phyloP scores from a whole-genome alignment of 2,113 vertebrate species.

The Thymallus thymallus region DNA sequence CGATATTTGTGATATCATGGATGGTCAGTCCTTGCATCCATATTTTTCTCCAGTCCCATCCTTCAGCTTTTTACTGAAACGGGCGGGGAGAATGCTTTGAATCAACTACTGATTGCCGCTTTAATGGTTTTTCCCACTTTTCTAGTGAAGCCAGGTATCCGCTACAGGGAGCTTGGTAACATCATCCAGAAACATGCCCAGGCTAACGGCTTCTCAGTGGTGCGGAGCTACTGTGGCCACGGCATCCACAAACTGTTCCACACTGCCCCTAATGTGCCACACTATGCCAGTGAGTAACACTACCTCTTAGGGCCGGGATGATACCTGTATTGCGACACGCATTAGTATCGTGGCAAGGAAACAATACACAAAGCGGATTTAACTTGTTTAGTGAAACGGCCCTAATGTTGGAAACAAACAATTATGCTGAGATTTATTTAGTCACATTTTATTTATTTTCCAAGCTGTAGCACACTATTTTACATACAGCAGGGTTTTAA shows the following conservation, averaged over 20 bases:
- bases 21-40: too few relatives aligned
- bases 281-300: conserved; percentile 85
- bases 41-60: too few relatives aligned
- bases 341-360: background rate
- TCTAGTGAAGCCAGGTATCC: conserved; percentile 93
- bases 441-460: too few relatives aligned
- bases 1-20: too few relatives aligned
- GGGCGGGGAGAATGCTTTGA: too few relatives aligned
- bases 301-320: background rate
- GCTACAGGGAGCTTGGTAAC: conserved; percentile 95
- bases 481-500: too few relatives aligned
- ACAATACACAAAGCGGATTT: too few relatives aligned
- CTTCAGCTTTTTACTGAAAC: too few relatives aligned
- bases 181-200: conserved; percentile 99
- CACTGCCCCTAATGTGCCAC: conserved; percentile 94
- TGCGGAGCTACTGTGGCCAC: conserved; percentile 97
- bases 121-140: background rate
- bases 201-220: conserved; percentile 95
- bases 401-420: background rate
- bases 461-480: too few relatives aligned
- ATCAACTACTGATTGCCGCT: too few relatives aligned
- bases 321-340: background rate
- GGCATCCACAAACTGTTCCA: conserved; percentile 98
- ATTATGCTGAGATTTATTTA: too few relatives aligned
- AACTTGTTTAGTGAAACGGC: background rate